A percentile compares a stretch with the other conserved stretches of the same genome.
Conservation (phyloP, 2,888 invertebrate genomes). For the Aphrophora alni region DNA sequence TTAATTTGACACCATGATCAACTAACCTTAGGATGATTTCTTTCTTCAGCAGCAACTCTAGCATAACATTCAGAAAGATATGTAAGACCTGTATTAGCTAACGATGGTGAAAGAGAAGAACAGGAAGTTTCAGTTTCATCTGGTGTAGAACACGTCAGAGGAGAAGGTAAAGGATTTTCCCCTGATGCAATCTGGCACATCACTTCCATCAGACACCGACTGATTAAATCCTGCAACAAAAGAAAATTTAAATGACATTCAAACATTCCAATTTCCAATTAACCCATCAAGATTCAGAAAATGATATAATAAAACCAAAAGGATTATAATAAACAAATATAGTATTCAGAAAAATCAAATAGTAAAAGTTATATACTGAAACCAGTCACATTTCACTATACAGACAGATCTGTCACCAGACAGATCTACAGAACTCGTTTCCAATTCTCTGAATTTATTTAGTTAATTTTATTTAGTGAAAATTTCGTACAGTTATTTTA, state of each 20-base stretch:
- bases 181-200: constrained; percentile 65
- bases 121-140: constrained; percentile 18
- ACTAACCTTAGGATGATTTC: constrained; percentile 72
- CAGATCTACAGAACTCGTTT: too few relatives aligned
- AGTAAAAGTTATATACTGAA: too few relatives aligned
- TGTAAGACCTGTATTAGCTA: constrained; percentile 44
- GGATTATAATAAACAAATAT: too few relatives aligned
- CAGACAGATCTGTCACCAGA: too few relatives aligned
- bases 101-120: constrained; percentile 32
- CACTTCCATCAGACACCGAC: constrained; percentile 72
- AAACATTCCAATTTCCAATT: neutral
- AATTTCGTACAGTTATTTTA: too few relatives aligned
- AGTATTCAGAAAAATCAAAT: too few relatives aligned
- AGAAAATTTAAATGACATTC: too few relatives aligned
- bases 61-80: constrained; percentile 72
- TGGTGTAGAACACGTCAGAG: constrained; percentile 32
- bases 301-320: too few relatives aligned
- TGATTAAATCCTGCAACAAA: constrained; percentile 63
- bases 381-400: too few relatives aligned
- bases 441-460: too few relatives aligned
- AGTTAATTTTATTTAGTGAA: too few relatives aligned
- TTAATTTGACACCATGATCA: too few relatives aligned
- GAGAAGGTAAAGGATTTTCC: constrained; percentile 61
- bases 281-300: neutral
- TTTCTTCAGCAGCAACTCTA: constrained; percentile 74